Base-by-base conservation (phyloP, 2,797 vertebrate species). In the Myotis findleyi region DNA sequence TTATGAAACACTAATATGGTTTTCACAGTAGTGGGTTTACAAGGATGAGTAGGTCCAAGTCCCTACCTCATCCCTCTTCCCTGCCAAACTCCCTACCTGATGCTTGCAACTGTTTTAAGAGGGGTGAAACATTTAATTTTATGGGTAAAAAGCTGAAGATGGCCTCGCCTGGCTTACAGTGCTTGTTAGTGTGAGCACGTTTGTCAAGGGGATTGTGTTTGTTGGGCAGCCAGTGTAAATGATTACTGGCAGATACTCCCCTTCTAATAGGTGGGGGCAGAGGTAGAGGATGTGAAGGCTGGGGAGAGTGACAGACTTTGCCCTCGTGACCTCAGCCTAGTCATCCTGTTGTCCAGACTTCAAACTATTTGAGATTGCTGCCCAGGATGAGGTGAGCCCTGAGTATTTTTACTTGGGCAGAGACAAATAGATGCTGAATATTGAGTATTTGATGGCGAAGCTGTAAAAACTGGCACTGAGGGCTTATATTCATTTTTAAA, bases 301-400 rank as follows among this genome's bases (percentile, higher is more conserved):
- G 18, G 53, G 55, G 18, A 66, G 38, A 71, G 68, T 33, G 51
- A 38, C 27, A 16, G 64, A 13, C 47, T 66, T 62, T 36, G 68
- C 23, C 16, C 25, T 85, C 2, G 14, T 81, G 18, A 81, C 36
- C 5, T 72, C 10, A 44, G 64, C 23, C 33, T 53, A 11, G 7
- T 84, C 87, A 62, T 33, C 25, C 16, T 64, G 30, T 41, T 92
- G 85, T 92, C 55, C 20, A 81, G 72, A 87, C 47, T 89, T 85
- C 62, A 95, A 72, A 49, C 49, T 55, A 10, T 13, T 69, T 82
- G 66, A 84, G 59, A 71, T n/a, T 68, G 84, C 81, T 91, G 44
- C 47, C 47, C 55, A 69, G 77, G 89, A 72, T 85, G 25, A 89
- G 33, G 33, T 75, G 41, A 81, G 44, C 38, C 38, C 49, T 94